Evolutionary conservation across 2,797 vertebrate species (phyloP).

Genomic region (Anolis apletophallus): DNA sequence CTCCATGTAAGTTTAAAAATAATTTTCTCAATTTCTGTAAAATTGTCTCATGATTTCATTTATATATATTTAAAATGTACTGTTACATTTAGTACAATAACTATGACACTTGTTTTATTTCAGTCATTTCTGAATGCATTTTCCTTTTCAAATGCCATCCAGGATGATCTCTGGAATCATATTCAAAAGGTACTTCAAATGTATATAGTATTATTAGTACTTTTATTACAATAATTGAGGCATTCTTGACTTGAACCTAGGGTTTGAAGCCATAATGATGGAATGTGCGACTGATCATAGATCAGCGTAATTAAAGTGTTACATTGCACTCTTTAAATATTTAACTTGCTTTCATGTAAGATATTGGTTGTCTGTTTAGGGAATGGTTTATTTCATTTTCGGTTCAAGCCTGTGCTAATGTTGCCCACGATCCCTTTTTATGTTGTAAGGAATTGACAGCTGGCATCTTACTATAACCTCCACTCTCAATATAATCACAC

Average conservation of each 20-base stretch:
- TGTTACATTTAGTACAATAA: slow-evolving; percentile 34
- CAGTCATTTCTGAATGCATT: slow-evolving; percentile 80
- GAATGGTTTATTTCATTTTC: too few relatives aligned
- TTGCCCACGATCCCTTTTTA: not conserved
- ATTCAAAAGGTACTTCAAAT: slow-evolving; percentile 79
- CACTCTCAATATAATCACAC: not conserved
- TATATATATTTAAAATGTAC: slow-evolving; percentile 43
- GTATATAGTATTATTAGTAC: slow-evolving; percentile 16
- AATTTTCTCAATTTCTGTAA: slow-evolving; percentile 32
- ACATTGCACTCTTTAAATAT: too few relatives aligned
- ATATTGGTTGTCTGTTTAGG: not conserved
- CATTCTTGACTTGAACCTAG: not conserved
- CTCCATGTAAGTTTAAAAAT: slow-evolving; percentile 77
- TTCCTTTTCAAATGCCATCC: slow-evolving; percentile 81
- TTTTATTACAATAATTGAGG: slow-evolving; percentile 15
- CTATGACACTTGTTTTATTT: slow-evolving; percentile 61
- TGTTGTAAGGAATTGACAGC: not conserved
- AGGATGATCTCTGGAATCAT: slow-evolving; percentile 83
- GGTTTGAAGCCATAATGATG: not conserved
- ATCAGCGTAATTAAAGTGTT: not conserved
- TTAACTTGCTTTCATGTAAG: not conserved
- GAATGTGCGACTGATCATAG: not conserved
- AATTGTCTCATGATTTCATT: slow-evolving; percentile 11
- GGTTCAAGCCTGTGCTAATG: not conserved
- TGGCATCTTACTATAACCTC: not conserved